These are phyloP conservation scores for Nibea albiflora DNA, from an alignment of 2,113 vertebrate species.

Conservation along the genomic window DNA sequence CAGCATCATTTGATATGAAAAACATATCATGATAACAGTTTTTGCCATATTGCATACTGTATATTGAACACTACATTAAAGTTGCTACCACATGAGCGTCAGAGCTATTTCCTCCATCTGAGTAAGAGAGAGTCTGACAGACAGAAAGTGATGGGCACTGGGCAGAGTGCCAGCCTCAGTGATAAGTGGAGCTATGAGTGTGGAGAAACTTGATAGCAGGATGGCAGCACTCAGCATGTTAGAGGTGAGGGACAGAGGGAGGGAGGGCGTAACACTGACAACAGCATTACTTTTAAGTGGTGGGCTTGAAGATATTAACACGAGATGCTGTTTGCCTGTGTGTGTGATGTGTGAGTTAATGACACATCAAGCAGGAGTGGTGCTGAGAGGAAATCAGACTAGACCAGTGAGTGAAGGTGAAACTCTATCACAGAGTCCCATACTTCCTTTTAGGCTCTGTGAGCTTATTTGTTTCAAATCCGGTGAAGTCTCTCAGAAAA, in stretches of 20 bases:
- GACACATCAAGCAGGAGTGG: slow-evolving; percentile 45
- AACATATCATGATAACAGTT: neutral
- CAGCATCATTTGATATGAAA: neutral
- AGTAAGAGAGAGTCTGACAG: slow-evolving; percentile 51
- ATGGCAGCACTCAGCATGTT: slow-evolving; percentile 83
- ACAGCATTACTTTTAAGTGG: slow-evolving; percentile 74
- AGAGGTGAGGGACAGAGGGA: slow-evolving; percentile 57
- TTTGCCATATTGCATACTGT: neutral
- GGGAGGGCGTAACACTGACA: slow-evolving; percentile 58
- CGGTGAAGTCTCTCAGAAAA: slow-evolving; percentile 25
- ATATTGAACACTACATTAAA: slow-evolving; percentile 26
- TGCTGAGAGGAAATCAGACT: slow-evolving; percentile 49
- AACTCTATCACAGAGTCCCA: slow-evolving; percentile 33
- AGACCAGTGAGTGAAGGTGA: slow-evolving; percentile 48
- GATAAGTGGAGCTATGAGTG: slow-evolving; percentile 80
- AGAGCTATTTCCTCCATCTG: slow-evolving; percentile 20
- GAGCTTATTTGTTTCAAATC: slow-evolving; percentile 36
- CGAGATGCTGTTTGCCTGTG: slow-evolving; percentile 38
- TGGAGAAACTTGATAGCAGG: slow-evolving; percentile 79
- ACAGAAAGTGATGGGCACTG: slow-evolving; percentile 65
- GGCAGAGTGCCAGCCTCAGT: slow-evolving; percentile 80
- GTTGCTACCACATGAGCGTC: slow-evolving; percentile 9
- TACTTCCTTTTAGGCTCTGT: slow-evolving; percentile 43
- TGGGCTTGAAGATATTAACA: slow-evolving; percentile 66
- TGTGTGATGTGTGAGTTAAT: slow-evolving; percentile 41